Evolutionary conservation across 2,888 invertebrate genomes (phyloP).

Genomic region (Eledone cirrhosa): DNA sequence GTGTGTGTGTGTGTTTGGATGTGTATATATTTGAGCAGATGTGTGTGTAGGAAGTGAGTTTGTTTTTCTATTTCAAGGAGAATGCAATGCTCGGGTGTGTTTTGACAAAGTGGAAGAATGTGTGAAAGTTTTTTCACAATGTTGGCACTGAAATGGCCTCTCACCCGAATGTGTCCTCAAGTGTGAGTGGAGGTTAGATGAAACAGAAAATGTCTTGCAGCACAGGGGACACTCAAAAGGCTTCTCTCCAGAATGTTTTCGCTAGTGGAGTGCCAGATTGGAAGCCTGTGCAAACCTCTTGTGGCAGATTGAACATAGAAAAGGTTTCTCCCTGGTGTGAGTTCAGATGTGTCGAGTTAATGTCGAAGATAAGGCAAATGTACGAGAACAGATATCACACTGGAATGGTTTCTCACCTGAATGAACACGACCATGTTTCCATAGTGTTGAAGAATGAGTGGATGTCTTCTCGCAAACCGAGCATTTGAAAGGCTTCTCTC

Average conservation of each 20-base stretch:
- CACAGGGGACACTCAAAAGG: slow-evolving; percentile 12
- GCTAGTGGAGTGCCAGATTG: slow-evolving; percentile 1
- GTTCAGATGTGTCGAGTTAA: slow-evolving; percentile 14
- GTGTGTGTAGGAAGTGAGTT: not conserved
- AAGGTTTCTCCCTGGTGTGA: not conserved
- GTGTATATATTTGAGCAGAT: no score
- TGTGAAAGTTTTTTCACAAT: not conserved
- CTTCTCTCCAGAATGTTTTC: slow-evolving; percentile 10
- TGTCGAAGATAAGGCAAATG: not conserved
- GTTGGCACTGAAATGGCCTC: slow-evolving; percentile 13
- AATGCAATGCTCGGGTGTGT: slow-evolving; percentile 1
- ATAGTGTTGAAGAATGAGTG: slow-evolving; percentile 7
- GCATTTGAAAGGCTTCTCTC: slow-evolving; percentile 17
- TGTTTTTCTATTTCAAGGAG: not conserved
- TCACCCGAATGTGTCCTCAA: slow-evolving; percentile 5
- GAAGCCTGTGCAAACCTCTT: slow-evolving; percentile 16
- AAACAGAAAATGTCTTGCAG: slow-evolving; percentile 21
- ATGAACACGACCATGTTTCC: slow-evolving; percentile 11
- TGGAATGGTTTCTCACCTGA: slow-evolving; percentile 13
- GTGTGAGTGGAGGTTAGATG: slow-evolving; percentile 10
- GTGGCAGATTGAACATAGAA: not conserved
- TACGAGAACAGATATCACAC: slow-evolving; percentile 15
- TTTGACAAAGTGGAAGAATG: slow-evolving; percentile 24
- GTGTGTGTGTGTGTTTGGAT: no score
- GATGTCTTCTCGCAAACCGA: not conserved